These are phyloP conservation scores for Hipparchia sbordonii DNA, from an alignment of 2,888 invertebrate genomes.

Conservation along the genomic window DNA sequence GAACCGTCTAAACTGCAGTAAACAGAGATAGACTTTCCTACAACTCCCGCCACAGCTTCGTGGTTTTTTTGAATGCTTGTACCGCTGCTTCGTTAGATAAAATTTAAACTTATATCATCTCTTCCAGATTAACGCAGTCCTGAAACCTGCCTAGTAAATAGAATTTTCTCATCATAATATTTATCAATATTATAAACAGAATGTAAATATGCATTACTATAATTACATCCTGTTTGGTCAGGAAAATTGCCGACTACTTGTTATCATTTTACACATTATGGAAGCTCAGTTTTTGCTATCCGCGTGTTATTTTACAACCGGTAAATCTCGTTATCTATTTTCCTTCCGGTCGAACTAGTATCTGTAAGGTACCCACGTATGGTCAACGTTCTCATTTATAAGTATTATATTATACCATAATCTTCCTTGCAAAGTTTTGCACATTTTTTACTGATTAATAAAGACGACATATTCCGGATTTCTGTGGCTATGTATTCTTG, in stretches of 20 bases:
- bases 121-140: too few relatives aligned
- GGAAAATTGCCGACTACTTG: constrained; percentile 11
- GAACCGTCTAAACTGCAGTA: too few relatives aligned
- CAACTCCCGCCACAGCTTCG: too few relatives aligned
- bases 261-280: constrained; percentile 21
- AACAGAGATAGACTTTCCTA: too few relatives aligned
- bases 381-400: constrained; percentile 39
- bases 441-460: too few relatives aligned
- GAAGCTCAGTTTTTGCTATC: constrained; percentile 24
- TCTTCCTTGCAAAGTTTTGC: not conserved
- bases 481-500: too few relatives aligned
- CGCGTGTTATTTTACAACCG: constrained; percentile 30
- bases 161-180: not conserved
- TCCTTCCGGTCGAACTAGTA: constrained; percentile 36
- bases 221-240: constrained; percentile 18
- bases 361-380: constrained; percentile 19
- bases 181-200: not conserved
- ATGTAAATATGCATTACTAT: constrained; percentile 1
- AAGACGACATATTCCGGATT: too few relatives aligned
- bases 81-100: too few relatives aligned
- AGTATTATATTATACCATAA: constrained; percentile 25
- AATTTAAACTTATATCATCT: too few relatives aligned
- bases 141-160: not conserved
- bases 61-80: too few relatives aligned
- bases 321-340: constrained; percentile 40